These are phyloP conservation scores for Andrena dorsata DNA, from an alignment of 2,888 invertebrate species.

Conservation along the genomic window DNA sequence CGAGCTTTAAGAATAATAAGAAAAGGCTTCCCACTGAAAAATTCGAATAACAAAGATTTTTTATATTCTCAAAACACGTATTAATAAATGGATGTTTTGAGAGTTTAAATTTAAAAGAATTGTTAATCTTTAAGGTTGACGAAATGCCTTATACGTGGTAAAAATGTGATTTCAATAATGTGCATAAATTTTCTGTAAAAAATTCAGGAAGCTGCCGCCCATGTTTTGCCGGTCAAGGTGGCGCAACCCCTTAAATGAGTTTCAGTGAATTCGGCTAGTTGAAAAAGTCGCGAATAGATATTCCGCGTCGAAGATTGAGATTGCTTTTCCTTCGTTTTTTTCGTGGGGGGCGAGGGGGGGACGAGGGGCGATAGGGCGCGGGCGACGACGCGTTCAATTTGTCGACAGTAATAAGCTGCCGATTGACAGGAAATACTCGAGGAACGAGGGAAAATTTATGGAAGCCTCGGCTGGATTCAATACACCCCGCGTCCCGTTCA, in stretches of 20 bases:
- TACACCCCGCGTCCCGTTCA: constrained; percentile 24
- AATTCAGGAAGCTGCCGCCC: too few species aligned
- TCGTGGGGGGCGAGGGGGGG: neutral
- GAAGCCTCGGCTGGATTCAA: constrained; percentile 36
- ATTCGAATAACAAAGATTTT: too few species aligned
- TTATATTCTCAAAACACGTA: too few species aligned
- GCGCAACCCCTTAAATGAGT: neutral
- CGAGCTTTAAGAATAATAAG: too few species aligned
- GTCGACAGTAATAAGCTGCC: constrained; percentile 53
- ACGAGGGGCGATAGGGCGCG: neutral
- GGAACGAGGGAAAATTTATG: constrained; percentile 46
- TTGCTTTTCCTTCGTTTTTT: constrained; percentile 1
- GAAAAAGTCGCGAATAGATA: constrained; percentile 23
- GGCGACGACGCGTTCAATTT: constrained; percentile 45
- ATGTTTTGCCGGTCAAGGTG: too few species aligned
- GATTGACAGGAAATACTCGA: constrained; percentile 56
- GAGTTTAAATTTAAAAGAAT: too few species aligned
- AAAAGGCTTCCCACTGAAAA: too few species aligned
- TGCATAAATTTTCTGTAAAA: too few species aligned
- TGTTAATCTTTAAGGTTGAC: too few species aligned
- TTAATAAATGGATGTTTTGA: too few species aligned
- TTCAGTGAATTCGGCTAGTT: neutral
- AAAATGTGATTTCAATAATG: too few species aligned
- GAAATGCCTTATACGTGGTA: too few species aligned
- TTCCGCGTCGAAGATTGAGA: constrained; percentile 3